Evolutionary conservation across 2,113 vertebrate species (phyloP).

Genomic region (Sarotherodon lohbergeri): DNA sequence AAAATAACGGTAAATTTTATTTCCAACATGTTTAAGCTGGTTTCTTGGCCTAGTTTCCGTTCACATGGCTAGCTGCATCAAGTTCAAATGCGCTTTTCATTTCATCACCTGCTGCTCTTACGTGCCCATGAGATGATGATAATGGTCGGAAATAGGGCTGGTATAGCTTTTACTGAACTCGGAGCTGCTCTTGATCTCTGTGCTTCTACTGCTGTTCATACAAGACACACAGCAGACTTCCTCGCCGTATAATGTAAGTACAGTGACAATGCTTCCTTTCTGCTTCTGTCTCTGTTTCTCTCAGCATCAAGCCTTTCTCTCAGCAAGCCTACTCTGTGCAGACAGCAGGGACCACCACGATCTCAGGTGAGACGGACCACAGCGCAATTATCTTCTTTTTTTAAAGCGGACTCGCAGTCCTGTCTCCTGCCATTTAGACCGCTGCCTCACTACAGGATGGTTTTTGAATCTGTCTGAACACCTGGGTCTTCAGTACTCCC

Average conservation of each 20-base stretch:
- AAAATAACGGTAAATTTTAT: not conserved
- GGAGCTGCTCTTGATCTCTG: slow-evolving; percentile 44
- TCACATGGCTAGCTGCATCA: not conserved
- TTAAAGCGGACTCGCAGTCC: not conserved
- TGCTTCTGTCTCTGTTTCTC: slow-evolving; percentile 8
- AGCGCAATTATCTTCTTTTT: slow-evolving; percentile 30
- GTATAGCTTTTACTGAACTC: slow-evolving; percentile 15
- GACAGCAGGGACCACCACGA: slow-evolving; percentile 86
- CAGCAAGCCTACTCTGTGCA: slow-evolving; percentile 94
- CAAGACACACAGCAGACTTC: not conserved
- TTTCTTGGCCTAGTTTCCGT: not conserved
- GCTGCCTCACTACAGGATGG: slow-evolving; percentile 9
- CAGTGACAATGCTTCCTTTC: slow-evolving; percentile 11
- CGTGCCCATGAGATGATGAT: not conserved
- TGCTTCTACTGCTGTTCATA: not conserved
- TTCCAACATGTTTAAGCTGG: not conserved
- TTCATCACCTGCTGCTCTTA: not conserved
- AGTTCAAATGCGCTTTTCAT: not conserved
- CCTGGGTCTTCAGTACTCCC: not conserved
- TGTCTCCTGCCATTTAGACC: not conserved
- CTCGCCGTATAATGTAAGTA: not conserved
- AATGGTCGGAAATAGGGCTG: slow-evolving; percentile 8
- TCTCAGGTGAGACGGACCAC: slow-evolving; percentile 84
- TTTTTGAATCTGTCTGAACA: not conserved
- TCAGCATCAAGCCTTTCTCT: slow-evolving; percentile 93